Evolutionary conservation across 2,888 invertebrate species (phyloP), one percentile per base, ranked within the genome.

Genomic region (Catocala fraxini): DNA sequence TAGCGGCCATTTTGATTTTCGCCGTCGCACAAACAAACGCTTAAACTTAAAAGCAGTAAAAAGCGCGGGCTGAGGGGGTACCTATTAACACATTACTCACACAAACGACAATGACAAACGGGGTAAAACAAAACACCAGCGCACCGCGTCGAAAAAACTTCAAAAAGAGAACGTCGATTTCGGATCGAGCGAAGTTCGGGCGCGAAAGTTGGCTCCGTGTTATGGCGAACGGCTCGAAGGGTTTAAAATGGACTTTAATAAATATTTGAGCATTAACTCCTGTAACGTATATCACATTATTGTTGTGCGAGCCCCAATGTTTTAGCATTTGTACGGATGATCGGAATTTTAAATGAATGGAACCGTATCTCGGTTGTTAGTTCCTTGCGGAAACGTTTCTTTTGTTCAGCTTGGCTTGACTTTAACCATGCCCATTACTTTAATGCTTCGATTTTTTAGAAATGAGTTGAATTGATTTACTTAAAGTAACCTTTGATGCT

Each of bases 81-180:
- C 84, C 84, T 83, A 85, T 85, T 84, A 85, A 79, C 81, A 83
- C 84, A 84, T 84, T 83, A 84, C 84, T 84, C 83, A 82, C 81
- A 81, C 82, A 80, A 83, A 75, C 79, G 84, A 84, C 83, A 80
- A 79, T 81, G 81, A 82, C 80, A 82, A 84, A 85, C 80, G 80
- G 80, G 76, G 78, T 77, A 81, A 81, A 83, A 84, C 76, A 82
- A 83, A 83, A 82, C 79, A 75, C 68, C 55, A 71, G 63, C 71
- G 70, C 73, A 75, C 69, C 72, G 77, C 77, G 71, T 68, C 73
- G 75, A 75, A 80, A 75, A 81, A 77, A 72, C 78, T 80, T 76
- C 58, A 79, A 77, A 86, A 83, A 83, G 78, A 80, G 78, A 80
- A 83, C 73, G 75, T 77, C 77, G 77, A 81, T 76, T 79, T 77